phyloP scores from a whole-genome alignment of 2,888 invertebrate genomes.

The Ellobium chinense region DNA sequence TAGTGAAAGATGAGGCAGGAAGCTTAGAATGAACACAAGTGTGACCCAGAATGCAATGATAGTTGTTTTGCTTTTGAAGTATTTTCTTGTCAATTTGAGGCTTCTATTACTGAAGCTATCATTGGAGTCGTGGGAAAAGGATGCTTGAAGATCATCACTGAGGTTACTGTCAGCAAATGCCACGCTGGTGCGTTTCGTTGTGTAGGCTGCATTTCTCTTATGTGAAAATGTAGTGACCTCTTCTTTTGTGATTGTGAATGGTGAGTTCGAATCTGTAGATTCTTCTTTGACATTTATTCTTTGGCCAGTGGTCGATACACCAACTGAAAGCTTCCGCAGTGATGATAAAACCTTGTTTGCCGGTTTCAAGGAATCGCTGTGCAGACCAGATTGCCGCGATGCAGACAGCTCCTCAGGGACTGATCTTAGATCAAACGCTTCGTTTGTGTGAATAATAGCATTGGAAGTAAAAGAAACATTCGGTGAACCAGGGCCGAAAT shows the following conservation, averaged over 20 bases:
- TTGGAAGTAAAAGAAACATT: neutral
- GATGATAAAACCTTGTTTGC: no score
- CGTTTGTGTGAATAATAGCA: neutral
- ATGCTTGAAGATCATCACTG: no score
- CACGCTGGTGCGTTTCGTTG: neutral
- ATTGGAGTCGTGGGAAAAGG: no score
- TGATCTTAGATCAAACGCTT: no score
- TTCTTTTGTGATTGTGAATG: neutral
- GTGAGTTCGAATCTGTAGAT: neutral
- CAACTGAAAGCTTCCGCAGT: no score
- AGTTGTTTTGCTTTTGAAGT: constrained; percentile 41
- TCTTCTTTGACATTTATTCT: no score
- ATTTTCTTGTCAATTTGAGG: neutral
- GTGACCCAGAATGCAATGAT: constrained; percentile 63
- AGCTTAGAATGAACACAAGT: constrained; percentile 62
- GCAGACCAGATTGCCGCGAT: no score
- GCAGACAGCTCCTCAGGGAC: no score
- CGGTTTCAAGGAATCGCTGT: no score
- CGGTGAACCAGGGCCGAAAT: neutral
- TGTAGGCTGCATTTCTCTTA: neutral
- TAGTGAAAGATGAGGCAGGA: constrained; percentile 62
- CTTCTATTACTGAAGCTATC: no score
- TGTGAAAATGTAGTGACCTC: neutral
- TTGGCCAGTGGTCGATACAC: no score
- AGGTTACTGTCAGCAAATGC: neutral